These are phyloP conservation scores for Hippocampus guttulatus DNA, from an alignment of 2,113 vertebrate genomes.

Conservation along the genomic window DNA sequence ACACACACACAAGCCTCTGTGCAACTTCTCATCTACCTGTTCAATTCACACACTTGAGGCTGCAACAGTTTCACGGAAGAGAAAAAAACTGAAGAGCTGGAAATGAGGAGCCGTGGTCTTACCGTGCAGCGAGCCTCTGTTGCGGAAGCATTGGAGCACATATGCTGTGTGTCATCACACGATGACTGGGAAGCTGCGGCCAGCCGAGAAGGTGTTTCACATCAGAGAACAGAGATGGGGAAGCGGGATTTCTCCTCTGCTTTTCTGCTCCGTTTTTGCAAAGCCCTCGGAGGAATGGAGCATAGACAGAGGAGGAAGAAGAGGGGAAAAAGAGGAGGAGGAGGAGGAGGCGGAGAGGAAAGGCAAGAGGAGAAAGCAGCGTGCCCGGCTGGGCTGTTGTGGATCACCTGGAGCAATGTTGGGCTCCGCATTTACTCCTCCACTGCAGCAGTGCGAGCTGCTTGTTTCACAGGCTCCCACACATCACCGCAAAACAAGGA, in stretches of 20 bases:
- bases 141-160: conserved; percentile 72
- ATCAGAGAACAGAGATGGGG: conserved; percentile 54
- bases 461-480: conserved; percentile 65
- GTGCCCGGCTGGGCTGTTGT: conserved; percentile 66
- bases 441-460: conserved; percentile 72
- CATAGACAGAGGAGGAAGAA: conserved; percentile 42
- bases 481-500: conserved; percentile 67
- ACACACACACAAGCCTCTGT: conserved; percentile 29
- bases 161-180: conserved; percentile 65
- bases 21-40: conserved; percentile 65
- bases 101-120: conserved; percentile 42
- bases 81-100: not conserved
- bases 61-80: conserved; percentile 25
- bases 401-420: conserved; percentile 68
- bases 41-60: conserved; percentile 38
- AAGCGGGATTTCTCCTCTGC: conserved; percentile 49
- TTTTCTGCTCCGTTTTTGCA: conserved; percentile 56
- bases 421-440: conserved; percentile 73
- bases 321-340: conserved; percentile 21
- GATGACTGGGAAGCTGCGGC: conserved; percentile 57
- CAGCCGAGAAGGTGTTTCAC: conserved; percentile 61
- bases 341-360: conserved; percentile 47
- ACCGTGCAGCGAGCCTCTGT: conserved; percentile 70
- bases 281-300: conserved; percentile 60
- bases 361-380: conserved; percentile 65